Evolutionary conservation across 2,113 vertebrate genomes (phyloP).

Genomic region (Diadophis punctatus): DNA sequence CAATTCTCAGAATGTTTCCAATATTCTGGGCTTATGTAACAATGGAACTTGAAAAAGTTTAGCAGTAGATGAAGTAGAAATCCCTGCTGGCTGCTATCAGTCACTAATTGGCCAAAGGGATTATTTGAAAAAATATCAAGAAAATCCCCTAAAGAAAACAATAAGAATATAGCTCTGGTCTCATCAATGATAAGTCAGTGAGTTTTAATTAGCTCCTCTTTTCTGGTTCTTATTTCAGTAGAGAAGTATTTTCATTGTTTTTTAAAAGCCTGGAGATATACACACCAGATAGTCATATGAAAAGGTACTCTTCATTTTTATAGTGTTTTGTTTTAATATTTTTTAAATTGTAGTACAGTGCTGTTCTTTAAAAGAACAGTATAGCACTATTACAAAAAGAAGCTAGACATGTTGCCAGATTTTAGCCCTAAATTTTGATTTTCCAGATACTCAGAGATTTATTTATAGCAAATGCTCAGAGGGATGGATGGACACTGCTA

Average conservation of each 20-base stretch:
- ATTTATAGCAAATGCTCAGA: not conserved
- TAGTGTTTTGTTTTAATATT: not conserved
- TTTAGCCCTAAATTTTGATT: not conserved
- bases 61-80: not conserved
- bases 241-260: not conserved
- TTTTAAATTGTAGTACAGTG: not conserved
- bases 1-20: not conserved
- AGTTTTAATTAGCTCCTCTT: not conserved
- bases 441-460: not conserved
- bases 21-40: not conserved
- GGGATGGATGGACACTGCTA: not conserved
- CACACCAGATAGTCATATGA: not conserved
- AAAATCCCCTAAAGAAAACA: not conserved
- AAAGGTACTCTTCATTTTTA: not conserved
- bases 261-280: not conserved
- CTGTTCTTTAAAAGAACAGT: not conserved
- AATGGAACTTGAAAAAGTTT: not conserved
- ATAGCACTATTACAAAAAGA: not conserved
- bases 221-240: not conserved
- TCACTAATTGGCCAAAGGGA: not conserved
- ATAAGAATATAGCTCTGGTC: not conserved
- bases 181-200: not conserved
- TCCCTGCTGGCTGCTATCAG: not conserved
- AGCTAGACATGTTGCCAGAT: not conserved
- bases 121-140: not conserved